Evolutionary conservation across 2,888 invertebrate species (phyloP).

Genomic region (Ganaspis brasiliensis): DNA sequence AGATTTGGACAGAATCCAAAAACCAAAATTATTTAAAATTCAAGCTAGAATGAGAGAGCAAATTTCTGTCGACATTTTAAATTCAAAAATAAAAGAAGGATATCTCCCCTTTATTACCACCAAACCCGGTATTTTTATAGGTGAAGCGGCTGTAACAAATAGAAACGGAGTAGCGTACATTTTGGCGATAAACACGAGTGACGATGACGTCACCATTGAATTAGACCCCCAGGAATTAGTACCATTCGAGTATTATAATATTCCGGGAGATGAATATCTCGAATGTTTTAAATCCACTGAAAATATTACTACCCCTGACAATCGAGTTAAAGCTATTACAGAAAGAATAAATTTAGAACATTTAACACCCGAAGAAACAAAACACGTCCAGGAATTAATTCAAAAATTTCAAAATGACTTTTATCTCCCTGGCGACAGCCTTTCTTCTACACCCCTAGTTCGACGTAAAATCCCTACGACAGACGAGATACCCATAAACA

Average conservation of each 20-base stretch:
- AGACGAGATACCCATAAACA: neutral
- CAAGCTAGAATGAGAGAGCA: neutral
- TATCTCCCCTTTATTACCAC: neutral
- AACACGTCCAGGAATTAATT: neutral
- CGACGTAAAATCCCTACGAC: neutral
- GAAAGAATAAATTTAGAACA: too few relatives aligned
- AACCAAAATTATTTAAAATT: neutral
- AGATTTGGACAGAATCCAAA: neutral
- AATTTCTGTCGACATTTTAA: neutral
- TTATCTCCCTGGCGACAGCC: too few relatives aligned
- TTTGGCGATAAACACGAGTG: neutral
- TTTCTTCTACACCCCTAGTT: neutral
- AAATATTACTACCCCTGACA: neutral
- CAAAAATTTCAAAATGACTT: neutral
- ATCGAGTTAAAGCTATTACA: neutral
- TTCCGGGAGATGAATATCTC: too few relatives aligned
- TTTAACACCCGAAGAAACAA: neutral
- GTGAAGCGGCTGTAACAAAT: neutral
- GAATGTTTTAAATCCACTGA: neutral
- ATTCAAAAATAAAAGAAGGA: neutral
- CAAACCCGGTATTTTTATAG: neutral
- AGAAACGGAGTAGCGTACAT: neutral
- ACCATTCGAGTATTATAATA: neutral
- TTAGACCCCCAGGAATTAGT: neutral
- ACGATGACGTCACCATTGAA: neutral